Evolutionary conservation across 37 sponge, comb jelly and placozoan genomes (phyloP).

Genomic region (Dysidea cf. avara): DNA sequence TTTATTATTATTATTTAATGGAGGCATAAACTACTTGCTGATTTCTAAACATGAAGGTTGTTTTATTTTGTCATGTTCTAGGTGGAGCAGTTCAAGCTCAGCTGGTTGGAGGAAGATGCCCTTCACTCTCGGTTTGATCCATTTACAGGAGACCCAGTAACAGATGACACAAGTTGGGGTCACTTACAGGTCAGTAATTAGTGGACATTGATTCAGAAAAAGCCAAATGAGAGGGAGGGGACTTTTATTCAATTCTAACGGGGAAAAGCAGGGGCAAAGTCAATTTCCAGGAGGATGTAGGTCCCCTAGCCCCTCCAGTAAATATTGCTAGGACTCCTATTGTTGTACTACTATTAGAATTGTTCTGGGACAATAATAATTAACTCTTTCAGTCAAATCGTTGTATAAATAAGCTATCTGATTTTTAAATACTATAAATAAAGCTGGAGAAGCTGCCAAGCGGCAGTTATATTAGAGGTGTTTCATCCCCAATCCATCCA

Average conservation of each 20-base stretch:
- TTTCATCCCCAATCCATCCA: no score
- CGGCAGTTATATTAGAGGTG: no score
- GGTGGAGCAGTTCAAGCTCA: constrained; percentile 80
- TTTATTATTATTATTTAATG: no score
- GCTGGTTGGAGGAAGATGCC: constrained; percentile 57
- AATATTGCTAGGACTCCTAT: no score
- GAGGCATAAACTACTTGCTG: no score
- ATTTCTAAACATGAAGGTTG: no score
- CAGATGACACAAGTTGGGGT: constrained; percentile 59
- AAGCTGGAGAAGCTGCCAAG: no score
- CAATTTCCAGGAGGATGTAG: background rate
- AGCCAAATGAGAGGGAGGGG: background rate
- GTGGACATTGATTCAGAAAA: background rate
- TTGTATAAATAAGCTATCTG: no score
- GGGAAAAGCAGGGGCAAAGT: background rate
- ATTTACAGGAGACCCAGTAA: constrained; percentile 66
- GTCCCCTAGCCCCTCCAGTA: background rate
- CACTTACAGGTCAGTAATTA: constrained; percentile 69
- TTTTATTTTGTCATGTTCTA: constrained; percentile 4
- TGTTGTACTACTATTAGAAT: no score
- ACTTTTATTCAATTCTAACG: background rate
- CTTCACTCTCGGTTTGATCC: constrained; percentile 72
- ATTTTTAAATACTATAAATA: no score
- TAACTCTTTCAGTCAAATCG: no score
- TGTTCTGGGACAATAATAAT: no score